Base-by-base conservation (phyloP, 2,888 invertebrate genomes). In the Lithophane semibrunnea region DNA sequence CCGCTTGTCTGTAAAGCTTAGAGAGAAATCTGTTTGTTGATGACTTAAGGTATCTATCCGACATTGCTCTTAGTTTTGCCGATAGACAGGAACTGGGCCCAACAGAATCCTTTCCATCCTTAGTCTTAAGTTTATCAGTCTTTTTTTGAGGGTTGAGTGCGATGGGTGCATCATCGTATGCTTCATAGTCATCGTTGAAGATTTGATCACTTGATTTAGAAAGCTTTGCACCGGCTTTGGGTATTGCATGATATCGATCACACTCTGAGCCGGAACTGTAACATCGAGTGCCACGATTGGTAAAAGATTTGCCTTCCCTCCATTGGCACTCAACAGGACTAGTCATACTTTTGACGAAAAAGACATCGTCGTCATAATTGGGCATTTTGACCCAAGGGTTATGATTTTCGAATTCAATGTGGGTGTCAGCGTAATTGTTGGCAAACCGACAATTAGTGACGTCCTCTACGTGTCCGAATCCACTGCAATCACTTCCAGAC, bases 51-150 rank as follows among this genome's bases (percentile, higher is more conserved):
- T 98, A 98, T 90, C 97, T 97, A 90, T 98, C 98, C 44, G 98
- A 98, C 97, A 98, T 98, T 56, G 98, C 98, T 83, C 97, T 97
- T 81, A 98, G 94, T 94, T 98, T 98, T 4, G 98, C 97, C 0
- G 98, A 97, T 74, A 98, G 94, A 93, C 98, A 98, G 47, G 97
- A 97, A 91, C 97, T 97, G 42, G 97, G 96, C 37, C 97, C 97
- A 72, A 96, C 93, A 12, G 96, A 94, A 80, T 97, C 96, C 89
- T 96, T 97, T 66, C 94, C 95, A 83, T 95, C 93, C 91, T 95
- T 96, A 87, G 79, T 88, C 92, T 95, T 96, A 94, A 91, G 91
- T 90, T 95, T 96, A 94, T 97, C 97, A 95, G 95, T 95, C 95
- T 97, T 97, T 91, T 94, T 95, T 83, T 93, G 93, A 87, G 94